These are phyloP conservation scores for Volucella inanis DNA, from an alignment of 2,888 invertebrate genomes.

Conservation along the genomic window DNA sequence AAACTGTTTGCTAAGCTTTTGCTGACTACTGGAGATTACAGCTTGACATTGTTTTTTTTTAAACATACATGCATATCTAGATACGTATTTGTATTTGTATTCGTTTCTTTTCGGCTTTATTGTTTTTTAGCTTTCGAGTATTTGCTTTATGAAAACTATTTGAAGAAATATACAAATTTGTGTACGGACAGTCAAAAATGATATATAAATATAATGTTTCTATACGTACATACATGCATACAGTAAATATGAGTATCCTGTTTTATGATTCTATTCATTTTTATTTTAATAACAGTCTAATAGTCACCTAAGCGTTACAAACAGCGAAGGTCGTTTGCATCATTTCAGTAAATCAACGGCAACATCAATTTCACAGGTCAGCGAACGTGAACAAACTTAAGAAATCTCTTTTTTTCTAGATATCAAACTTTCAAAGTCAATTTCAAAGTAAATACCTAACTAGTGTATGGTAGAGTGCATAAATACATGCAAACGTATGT, in stretches of 20 bases:
- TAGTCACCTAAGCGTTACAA: conserved; percentile 52
- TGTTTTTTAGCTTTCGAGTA: too few relatives aligned
- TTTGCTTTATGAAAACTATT: too few relatives aligned
- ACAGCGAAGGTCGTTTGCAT: conserved; percentile 56
- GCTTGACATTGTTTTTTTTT: too few relatives aligned
- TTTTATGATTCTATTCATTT: conserved; percentile 20
- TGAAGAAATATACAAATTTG: too few relatives aligned
- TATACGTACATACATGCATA: neutral
- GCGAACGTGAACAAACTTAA: conserved; percentile 58
- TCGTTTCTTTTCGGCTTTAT: too few relatives aligned
- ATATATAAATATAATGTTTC: neutral
- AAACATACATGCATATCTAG: too few relatives aligned
- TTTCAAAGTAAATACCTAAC: conserved; percentile 34
- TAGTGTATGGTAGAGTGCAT: neutral
- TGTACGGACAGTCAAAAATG: too few relatives aligned
- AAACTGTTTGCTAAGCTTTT: neutral
- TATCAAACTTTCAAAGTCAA: conserved; percentile 49
- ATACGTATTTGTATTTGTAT: too few relatives aligned
- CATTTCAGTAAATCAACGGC: conserved; percentile 37
- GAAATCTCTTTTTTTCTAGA: conserved; percentile 21
- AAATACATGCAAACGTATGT: neutral
- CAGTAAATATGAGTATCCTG: neutral
- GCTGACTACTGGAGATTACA: neutral
- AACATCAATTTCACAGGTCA: conserved; percentile 62
- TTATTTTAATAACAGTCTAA: conserved; percentile 31